Base-by-base conservation (phyloP, 2,888 invertebrate species). In the Megaustenia siamemsis region DNA sequence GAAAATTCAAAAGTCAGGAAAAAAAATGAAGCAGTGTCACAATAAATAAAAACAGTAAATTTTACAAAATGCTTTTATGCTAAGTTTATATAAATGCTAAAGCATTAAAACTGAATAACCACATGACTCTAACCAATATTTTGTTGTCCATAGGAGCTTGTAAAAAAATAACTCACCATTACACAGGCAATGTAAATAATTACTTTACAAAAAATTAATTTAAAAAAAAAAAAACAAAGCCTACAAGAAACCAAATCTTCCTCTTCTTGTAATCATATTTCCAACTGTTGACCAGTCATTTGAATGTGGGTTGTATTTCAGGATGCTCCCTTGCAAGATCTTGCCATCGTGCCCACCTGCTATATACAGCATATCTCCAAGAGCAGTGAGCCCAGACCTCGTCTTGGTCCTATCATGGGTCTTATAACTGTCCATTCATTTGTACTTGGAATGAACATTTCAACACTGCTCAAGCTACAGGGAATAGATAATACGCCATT, bases 291-390 rank as follows among this genome's bases (percentile, higher is more conserved):
- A 63, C 87, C 87, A 87, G 0, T 82, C 86, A 68, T 82, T 43
- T 4, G 56, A 80, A 56, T 66, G 45, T 35, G 75, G 83, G 66
- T 80, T 82, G 84, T 80, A 87, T 49, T 84, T 87, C 35, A 83
- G 66, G 28, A 87, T 76, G 28, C 69, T 75, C 43, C 82, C 77
- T 66, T 86, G 78, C n/a, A 86, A 82, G 32, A n/a, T 40, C 10
- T 84, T 86, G n/a, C 87, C 87, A 80, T 87, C 86, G 71, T 87
- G 87, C 24, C 87, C 87, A 28, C 87, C 87, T 15, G 87, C 87
- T 24, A 83, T 82, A 49, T 86, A 87, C 45, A 87, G 21, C 40
- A 84, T 53, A 24, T 79, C 87, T 24, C 87, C 87, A 43, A 82
- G 56, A 10, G 83, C 76, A 18, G 84, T 82, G 24, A 87, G 68